Evolutionary conservation across 2,888 invertebrate genomes (phyloP), one percentile per base, ranked within the genome.

Genomic region (Spodoptera littoralis): DNA sequence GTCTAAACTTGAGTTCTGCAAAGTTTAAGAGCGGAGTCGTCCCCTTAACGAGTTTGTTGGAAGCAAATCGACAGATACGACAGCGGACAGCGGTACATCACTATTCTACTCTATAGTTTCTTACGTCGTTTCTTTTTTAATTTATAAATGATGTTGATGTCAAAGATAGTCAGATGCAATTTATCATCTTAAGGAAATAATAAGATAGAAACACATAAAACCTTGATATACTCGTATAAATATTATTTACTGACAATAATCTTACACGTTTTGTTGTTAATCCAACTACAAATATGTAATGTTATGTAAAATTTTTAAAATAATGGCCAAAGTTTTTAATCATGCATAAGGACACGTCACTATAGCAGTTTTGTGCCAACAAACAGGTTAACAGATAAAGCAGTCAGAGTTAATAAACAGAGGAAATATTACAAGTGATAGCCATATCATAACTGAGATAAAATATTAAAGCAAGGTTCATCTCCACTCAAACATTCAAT

Each of bases 11-110:
- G 30, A 65, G 45, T 68, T 65, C 53, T 50, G 30, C 22, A 62
- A 76, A 68, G 64, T 65, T 65, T 57, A 58, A 65, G 51, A 11
- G 59, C 52, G 55, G 59, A 68, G 62, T 69, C 49, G 12, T 41
- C 44, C 49, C 36, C 58, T 60, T 65, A 54, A 65, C 46, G 53
- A 68, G 65, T 69, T 69, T 62, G 55, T 68, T 61, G 24, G 58
- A 46, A 41, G 52, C 13, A 59, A 63, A 63, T 58, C 62, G 13
- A 50, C 43, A 57, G 58, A 61, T 54, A 60, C 47, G 53, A 51
- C 54, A 58, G 9, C 36, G 36, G 9, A 8, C 8, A 36, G 8
- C 36, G 36, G 36, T 36, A 36, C 36, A 36, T 9, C 6, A 6
- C 36, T 36, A 45, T 36, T 48, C 61, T 48, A 42, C 64, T 60